Base-by-base conservation (phyloP, 2,113 vertebrate genomes). In the Sceloporus undulatus region DNA sequence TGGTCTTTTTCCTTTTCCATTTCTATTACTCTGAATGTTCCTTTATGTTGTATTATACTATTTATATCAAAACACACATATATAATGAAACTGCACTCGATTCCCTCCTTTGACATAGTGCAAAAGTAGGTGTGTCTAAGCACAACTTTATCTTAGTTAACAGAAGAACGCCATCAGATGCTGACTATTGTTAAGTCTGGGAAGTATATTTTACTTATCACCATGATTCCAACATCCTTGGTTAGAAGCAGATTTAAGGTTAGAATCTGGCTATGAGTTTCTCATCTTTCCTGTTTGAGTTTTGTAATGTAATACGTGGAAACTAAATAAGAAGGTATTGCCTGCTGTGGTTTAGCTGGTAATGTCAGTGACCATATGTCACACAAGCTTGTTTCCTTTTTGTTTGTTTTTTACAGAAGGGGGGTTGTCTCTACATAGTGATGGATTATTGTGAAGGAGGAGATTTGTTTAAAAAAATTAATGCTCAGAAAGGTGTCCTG, bases 381-480 rank as follows among this genome's bases (percentile, higher is more conserved):
- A 34, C 42, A 23, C 29, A 38, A 38, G 4, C 19, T 34, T 66
- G 16, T 29, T 42, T 76, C 1, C 66, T 52, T 92, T 5, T 91
- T 75, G 83, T 75, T 94, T 88, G 77, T 84, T 76, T 94, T 88
- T 95, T 96, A 74, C 93, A 99, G 99, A 99, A 97, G 97, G 96
- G 96, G 66, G 99, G 99, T 1, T 98, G 98, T 94, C 97, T 99
- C 48, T 99, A 98, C 91, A 99, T 99, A 92, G 98, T 99, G 84
- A 99, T 99, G 99, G 98, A 99, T 96, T 99, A 99, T 92, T 99
- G 99, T 95, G 99, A 99, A 96, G 99, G 99, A 88, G 99, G 99
- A 82, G 99, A 99, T 92, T 96, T 99, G 6, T 99, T 98, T 95
- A 98, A 98, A 96, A 98, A 98, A 96, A 99, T 99, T 95, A 99